phyloP scores from a whole-genome alignment of 2,888 invertebrate genomes.

The Phasia obesa region DNA sequence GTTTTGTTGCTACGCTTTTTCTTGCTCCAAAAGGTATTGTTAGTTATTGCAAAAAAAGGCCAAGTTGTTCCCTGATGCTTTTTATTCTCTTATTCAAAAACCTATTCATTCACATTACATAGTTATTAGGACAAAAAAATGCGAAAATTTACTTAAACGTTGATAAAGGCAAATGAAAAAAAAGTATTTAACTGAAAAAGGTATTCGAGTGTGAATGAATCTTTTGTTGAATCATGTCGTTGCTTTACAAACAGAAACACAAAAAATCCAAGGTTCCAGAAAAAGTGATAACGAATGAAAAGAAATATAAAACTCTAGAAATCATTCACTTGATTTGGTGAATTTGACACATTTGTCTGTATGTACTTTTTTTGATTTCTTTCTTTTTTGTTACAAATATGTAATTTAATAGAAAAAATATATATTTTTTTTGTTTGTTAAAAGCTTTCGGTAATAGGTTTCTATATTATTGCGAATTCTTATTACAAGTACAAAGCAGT shows the following conservation, averaged over 20 bases:
- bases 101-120: constrained; percentile 42
- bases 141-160: constrained; percentile 13
- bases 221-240: constrained; percentile 45
- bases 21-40: constrained; percentile 44
- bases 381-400: neutral
- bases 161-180: constrained; percentile 45
- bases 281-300: constrained; percentile 6
- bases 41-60: constrained; percentile 39
- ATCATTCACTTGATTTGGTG: constrained; percentile 53
- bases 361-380: neutral
- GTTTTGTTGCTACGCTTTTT: constrained; percentile 2
- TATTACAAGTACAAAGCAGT: too few relatives aligned
- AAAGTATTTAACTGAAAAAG: constrained; percentile 39
- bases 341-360: constrained; percentile 39
- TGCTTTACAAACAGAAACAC: constrained; percentile 3
- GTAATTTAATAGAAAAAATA: constrained; percentile 30
- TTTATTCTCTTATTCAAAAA: constrained; percentile 4
- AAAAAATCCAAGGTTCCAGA: neutral
- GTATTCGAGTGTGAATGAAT: constrained; percentile 61
- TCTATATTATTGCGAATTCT: neutral
- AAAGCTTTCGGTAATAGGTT: constrained; percentile 3
- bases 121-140: constrained; percentile 17
- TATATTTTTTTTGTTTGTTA: constrained; percentile 30
- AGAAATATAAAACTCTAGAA: neutral
- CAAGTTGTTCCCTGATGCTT: constrained; percentile 36